Conservation (phyloP, 2,888 invertebrate species). For the Euzophera pinguis region DNA sequence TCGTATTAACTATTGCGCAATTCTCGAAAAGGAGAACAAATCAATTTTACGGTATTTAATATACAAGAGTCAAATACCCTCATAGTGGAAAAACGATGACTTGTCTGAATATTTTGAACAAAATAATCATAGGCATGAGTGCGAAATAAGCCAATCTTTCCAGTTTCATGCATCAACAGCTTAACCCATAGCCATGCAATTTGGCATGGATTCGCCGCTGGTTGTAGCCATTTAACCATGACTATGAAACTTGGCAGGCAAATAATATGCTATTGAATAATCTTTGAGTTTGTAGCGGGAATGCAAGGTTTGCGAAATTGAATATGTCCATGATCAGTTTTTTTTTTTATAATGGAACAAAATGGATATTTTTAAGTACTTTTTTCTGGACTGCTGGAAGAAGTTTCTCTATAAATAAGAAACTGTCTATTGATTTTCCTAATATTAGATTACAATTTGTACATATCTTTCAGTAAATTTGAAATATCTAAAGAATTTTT, state of each 20-base stretch:
- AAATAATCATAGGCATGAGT: conserved; percentile 1
- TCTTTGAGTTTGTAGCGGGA: neutral
- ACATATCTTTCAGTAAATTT: no score
- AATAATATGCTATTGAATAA: conserved; percentile 4
- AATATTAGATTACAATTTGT: no score
- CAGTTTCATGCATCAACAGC: conserved; percentile 8
- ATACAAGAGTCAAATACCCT: no score
- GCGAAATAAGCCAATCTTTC: conserved; percentile 5
- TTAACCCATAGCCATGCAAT: conserved; percentile 6
- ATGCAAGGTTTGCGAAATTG: neutral
- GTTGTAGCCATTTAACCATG: conserved; percentile 7
- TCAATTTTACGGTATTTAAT: no score
- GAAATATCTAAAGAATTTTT: no score
- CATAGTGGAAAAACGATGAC: neutral
- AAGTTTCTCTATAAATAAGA: no score
- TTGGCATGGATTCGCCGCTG: conserved; percentile 1
- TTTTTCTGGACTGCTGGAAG: no score
- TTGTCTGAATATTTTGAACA: neutral
- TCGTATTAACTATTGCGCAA: no score
- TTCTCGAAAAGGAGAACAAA: no score
- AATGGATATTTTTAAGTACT: no score
- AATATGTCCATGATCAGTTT: neutral
- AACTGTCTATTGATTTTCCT: no score
- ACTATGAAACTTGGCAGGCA: conserved; percentile 8
- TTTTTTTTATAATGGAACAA: no score